These are phyloP conservation scores for Lagenorhynchus albirostris DNA, from an alignment of 2,113 vertebrate genomes.

Conservation along the genomic window DNA sequence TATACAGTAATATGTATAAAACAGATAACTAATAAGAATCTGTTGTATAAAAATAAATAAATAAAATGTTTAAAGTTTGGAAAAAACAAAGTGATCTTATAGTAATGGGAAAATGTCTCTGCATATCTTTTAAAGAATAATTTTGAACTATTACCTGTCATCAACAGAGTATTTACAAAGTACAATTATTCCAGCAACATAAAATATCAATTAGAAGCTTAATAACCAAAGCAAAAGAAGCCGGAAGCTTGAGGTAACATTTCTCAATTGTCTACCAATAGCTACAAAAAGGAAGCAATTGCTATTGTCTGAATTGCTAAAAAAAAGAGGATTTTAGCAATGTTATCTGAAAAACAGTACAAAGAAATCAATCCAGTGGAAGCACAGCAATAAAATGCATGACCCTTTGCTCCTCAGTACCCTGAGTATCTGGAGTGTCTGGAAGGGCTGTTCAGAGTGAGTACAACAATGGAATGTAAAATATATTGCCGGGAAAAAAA, in stretches of 20 bases:
- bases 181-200: neutral
- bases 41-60: too few species aligned
- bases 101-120: neutral
- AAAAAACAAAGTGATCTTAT: neutral
- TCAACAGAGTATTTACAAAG: neutral
- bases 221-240: neutral
- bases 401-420: neutral
- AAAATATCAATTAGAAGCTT: slow-evolving; percentile 4
- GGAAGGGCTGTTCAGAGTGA: neutral
- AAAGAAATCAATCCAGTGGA: slow-evolving; percentile 20
- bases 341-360: slow-evolving; percentile 9
- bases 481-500: neutral
- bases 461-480: neutral
- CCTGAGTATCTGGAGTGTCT: neutral
- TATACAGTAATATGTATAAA: too few species aligned
- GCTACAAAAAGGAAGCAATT: slow-evolving; percentile 24
- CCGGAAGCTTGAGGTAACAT: neutral
- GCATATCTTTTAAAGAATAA: slow-evolving; percentile 5
- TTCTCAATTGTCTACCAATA: neutral
- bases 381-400: neutral
- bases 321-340: slow-evolving; percentile 43
- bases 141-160: neutral
- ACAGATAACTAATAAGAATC: too few species aligned
- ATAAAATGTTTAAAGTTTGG: too few species aligned
- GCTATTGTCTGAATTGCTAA: neutral